phyloP scores from a whole-genome alignment of 2,888 invertebrate species.

The Adelphocoris suturalis region DNA sequence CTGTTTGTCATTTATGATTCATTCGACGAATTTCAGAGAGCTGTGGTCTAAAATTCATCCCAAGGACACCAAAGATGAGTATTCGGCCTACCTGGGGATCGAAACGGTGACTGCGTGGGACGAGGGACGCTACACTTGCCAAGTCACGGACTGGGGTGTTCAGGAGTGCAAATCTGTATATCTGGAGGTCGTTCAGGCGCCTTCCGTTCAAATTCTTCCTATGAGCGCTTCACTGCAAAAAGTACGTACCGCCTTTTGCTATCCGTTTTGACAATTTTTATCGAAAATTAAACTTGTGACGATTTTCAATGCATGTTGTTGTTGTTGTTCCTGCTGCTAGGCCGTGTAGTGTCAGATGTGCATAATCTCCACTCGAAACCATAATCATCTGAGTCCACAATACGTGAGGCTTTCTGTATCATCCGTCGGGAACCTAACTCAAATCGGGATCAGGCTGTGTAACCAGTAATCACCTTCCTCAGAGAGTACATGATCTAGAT shows the following conservation, averaged over 20 bases:
- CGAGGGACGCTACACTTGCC: conserved; percentile 89
- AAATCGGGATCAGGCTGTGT: no score
- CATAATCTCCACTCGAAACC: no score
- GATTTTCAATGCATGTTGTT: no score
- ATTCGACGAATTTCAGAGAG: conserved; percentile 79
- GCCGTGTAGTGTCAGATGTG: no score
- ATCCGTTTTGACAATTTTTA: neutral
- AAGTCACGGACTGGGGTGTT: conserved; percentile 85
- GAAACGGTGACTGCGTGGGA: conserved; percentile 86
- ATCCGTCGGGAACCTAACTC: no score
- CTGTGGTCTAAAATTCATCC: conserved; percentile 84
- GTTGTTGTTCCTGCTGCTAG: no score
- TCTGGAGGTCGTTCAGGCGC: conserved; percentile 83
- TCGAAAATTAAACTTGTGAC: no score
- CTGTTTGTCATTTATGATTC: no score
- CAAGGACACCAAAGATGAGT: conserved; percentile 81
- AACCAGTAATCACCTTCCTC: no score
- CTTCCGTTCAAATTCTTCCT: conserved; percentile 85
- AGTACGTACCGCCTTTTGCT: conserved; percentile 80
- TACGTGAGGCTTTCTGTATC: no score
- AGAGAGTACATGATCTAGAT: no score
- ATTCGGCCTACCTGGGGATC: conserved; percentile 86
- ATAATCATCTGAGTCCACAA: no score
- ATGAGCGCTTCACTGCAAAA: conserved; percentile 86
- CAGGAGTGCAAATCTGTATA: conserved; percentile 84